Evolutionary conservation across 2,797 vertebrate genomes (phyloP).

Genomic region (Peromyscus eremicus): DNA sequence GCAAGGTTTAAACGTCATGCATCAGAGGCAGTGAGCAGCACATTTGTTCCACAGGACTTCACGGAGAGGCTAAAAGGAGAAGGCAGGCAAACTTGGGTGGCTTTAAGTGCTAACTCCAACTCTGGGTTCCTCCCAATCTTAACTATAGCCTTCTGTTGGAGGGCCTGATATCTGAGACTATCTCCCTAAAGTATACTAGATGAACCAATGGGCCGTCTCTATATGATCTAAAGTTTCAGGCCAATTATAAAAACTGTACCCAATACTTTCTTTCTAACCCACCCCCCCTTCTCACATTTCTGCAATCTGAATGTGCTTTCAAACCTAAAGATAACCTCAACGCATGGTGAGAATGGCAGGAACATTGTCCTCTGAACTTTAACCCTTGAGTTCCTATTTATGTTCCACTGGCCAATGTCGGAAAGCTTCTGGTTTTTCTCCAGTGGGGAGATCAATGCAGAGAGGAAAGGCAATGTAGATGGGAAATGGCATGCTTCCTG

Average conservation of each 20-base stretch:
- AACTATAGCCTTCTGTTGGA: neutral
- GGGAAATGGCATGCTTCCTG: slow-evolving; percentile 56
- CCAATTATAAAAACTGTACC: slow-evolving; percentile 14
- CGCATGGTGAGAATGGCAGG: neutral
- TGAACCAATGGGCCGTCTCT: neutral
- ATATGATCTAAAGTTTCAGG: neutral
- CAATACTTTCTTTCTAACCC: neutral
- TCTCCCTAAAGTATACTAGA: neutral
- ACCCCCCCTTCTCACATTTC: slow-evolving; percentile 18
- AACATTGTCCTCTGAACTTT: slow-evolving; percentile 13
- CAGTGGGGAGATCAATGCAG: slow-evolving; percentile 36
- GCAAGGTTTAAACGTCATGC: neutral
- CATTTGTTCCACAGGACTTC: slow-evolving; percentile 26
- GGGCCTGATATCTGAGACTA: neutral
- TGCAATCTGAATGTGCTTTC: slow-evolving; percentile 41
- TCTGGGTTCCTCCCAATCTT: neutral
- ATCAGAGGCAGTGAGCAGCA: neutral
- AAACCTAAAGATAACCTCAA: neutral
- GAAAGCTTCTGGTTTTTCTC: slow-evolving; percentile 53
- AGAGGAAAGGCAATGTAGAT: slow-evolving; percentile 28
- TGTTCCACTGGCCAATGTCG: neutral
- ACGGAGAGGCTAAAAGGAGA: neutral
- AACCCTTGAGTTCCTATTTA: slow-evolving; percentile 30
- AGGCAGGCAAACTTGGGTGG: slow-evolving; percentile 29
- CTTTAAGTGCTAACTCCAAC: neutral